A percentile compares a stretch with the other conserved stretches of the same genome.
These are phyloP conservation scores for Micropterix aruncella DNA, from an alignment of 2,888 invertebrate genomes.

Conservation along the genomic window DNA sequence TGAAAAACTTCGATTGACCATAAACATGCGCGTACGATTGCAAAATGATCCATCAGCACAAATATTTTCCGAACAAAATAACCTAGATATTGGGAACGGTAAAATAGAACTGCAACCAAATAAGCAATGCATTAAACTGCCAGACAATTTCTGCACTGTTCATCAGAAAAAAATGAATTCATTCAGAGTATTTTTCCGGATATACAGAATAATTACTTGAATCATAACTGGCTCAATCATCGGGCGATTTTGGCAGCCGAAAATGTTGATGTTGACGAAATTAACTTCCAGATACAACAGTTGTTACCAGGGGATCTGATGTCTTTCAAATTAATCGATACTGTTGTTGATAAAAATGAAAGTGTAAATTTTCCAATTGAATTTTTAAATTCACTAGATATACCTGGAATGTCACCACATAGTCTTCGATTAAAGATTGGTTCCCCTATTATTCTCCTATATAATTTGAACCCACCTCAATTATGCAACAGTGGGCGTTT, in stretches of 20 bases:
- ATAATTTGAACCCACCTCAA: slow-evolving; percentile 16
- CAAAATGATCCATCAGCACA: slow-evolving; percentile 15
- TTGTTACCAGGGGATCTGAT: slow-evolving; percentile 11
- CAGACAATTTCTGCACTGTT: slow-evolving; percentile 15
- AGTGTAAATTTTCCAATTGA: slow-evolving; percentile 14
- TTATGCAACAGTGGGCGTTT: slow-evolving; percentile 12
- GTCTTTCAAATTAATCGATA: slow-evolving; percentile 13
- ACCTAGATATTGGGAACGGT: slow-evolving; percentile 14
- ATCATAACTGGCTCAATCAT: slow-evolving; percentile 16
- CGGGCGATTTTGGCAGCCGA: slow-evolving; percentile 18
- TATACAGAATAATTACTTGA: slow-evolving; percentile 13
- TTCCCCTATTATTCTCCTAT: slow-evolving; percentile 13
- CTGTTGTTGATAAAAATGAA: slow-evolving; percentile 10
- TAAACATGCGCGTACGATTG: slow-evolving; percentile 15
- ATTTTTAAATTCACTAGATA: slow-evolving; percentile 15
- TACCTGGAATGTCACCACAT: slow-evolving; percentile 13
- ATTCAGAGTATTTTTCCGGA: slow-evolving; percentile 15
- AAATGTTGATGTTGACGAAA: slow-evolving; percentile 15
- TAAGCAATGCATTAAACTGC: slow-evolving; percentile 13
- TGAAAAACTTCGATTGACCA: slow-evolving; percentile 13
- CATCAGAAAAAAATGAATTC: slow-evolving; percentile 9
- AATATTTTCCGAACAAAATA: slow-evolving; percentile 15
- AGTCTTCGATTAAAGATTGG: slow-evolving; percentile 15
- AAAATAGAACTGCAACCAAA: slow-evolving; percentile 12
- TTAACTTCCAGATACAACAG: slow-evolving; percentile 12